Percentiles rank a stretch among this genome's conserved stretches.
These are phyloP conservation scores for Apotomis capreana DNA, from an alignment of 2,888 invertebrate species.

Conservation along the genomic window DNA sequence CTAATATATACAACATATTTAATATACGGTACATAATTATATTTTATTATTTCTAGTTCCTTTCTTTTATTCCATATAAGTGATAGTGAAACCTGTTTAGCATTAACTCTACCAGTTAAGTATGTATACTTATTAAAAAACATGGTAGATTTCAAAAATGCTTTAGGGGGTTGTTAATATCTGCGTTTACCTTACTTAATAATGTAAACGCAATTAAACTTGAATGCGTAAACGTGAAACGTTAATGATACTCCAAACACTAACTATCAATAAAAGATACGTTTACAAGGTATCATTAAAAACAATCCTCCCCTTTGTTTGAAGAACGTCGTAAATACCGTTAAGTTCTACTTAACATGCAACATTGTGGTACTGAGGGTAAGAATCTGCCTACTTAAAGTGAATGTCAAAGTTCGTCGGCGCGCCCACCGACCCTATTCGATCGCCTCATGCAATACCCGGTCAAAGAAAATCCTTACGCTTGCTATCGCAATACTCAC, in stretches of 20 bases:
- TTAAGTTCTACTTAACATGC: neutral
- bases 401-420: conserved; percentile 72
- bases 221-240: neutral
- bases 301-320: conserved; percentile 2
- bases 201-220: neutral
- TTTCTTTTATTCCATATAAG: too few relatives aligned
- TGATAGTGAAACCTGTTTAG: too few relatives aligned
- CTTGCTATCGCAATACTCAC: conserved; percentile 32
- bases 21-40: too few relatives aligned
- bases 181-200: too few relatives aligned
- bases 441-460: conserved; percentile 64
- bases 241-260: conserved; percentile 10
- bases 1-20: too few relatives aligned
- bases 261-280: conserved; percentile 10
- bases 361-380: conserved; percentile 10
- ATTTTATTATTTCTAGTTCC: too few relatives aligned
- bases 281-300: conserved; percentile 19
- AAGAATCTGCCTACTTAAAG: conserved; percentile 26
- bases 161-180: too few relatives aligned
- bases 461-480: conserved; percentile 46
- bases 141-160: too few relatives aligned
- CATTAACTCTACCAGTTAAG: too few relatives aligned
- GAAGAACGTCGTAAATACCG: neutral
- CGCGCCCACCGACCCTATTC: conserved; percentile 68
- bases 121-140: too few relatives aligned